phyloP scores from a whole-genome alignment of 2,113 vertebrate species.

The Trochalopteron elliotii region DNA sequence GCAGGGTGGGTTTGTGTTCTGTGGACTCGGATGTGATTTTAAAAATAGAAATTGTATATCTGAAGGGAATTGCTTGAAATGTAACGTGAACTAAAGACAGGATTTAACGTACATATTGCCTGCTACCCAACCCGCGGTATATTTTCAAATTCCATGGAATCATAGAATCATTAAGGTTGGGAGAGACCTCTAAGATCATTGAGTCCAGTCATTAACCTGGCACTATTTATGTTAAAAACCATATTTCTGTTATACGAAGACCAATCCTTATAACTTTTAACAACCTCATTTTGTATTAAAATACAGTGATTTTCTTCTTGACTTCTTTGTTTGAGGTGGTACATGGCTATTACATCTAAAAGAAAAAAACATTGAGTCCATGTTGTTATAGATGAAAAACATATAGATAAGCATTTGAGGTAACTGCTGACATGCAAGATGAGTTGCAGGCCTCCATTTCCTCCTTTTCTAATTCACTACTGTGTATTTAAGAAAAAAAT shows the following conservation, averaged over 20 bases:
- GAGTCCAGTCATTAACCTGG: background rate
- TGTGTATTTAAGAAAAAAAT: background rate
- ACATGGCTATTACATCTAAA: background rate
- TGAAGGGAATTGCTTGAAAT: background rate
- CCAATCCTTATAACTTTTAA: background rate
- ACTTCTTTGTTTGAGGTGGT: background rate
- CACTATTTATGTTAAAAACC: background rate
- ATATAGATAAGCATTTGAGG: background rate
- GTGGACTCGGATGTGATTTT: background rate
- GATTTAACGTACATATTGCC: accelerated
- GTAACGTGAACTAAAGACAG: background rate
- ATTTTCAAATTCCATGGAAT: background rate
- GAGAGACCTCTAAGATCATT: background rate
- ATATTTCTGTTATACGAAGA: accelerated
- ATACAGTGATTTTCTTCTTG: background rate
- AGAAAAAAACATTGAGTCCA: background rate
- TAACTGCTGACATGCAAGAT: background rate
- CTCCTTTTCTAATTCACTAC: background rate
- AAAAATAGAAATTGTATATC: background rate
- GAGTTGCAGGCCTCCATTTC: background rate
- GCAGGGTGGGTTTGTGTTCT: background rate
- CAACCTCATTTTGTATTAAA: background rate
- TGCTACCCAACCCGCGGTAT: accelerated
- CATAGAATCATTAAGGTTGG: background rate
- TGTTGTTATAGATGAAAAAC: background rate